These are phyloP conservation scores for Ethmia dodecea DNA, from an alignment of 2,888 invertebrate genomes.

Conservation along the genomic window DNA sequence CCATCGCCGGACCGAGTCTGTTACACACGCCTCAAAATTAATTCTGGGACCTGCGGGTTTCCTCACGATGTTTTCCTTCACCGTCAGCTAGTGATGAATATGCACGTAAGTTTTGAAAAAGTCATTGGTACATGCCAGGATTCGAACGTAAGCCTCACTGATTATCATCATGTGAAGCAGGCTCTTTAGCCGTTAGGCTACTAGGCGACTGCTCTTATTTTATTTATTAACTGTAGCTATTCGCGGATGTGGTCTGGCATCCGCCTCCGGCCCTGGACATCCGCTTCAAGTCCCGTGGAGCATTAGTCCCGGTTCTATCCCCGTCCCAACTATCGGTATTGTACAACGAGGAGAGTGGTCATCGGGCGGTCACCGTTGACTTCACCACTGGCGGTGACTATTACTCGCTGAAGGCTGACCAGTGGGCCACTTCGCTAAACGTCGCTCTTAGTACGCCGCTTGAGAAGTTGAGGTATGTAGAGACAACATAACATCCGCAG, in stretches of 20 bases:
- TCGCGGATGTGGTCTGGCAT: slow-evolving; percentile 70
- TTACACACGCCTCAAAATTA: too few species aligned
- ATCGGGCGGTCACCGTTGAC: slow-evolving; percentile 42
- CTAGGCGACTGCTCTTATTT: too few species aligned
- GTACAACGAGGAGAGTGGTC: slow-evolving; percentile 39
- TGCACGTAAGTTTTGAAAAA: too few species aligned
- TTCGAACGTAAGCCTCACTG: too few species aligned
- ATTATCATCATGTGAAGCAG: too few species aligned
- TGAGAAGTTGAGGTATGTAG: slow-evolving; percentile 56
- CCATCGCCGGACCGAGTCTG: too few species aligned
- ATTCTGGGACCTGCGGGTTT: too few species aligned
- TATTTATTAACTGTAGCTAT: slow-evolving; percentile 53
- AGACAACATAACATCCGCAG: too few species aligned
- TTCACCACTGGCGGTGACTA: slow-evolving; percentile 38
- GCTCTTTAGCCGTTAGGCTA: too few species aligned
- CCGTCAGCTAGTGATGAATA: too few species aligned
- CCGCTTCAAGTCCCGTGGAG: slow-evolving; percentile 59
- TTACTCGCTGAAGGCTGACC: slow-evolving; percentile 60
- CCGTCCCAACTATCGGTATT: slow-evolving; percentile 44
- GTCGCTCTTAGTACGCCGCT: slow-evolving; percentile 57
- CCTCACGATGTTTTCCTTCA: too few species aligned
- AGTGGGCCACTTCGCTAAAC: slow-evolving; percentile 37
- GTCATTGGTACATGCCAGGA: too few species aligned
- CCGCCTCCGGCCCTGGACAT: slow-evolving; percentile 54
- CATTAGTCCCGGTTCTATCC: slow-evolving; percentile 48